Conservation (phyloP, 2,888 invertebrate genomes). For the Camponotus fellah region DNA sequence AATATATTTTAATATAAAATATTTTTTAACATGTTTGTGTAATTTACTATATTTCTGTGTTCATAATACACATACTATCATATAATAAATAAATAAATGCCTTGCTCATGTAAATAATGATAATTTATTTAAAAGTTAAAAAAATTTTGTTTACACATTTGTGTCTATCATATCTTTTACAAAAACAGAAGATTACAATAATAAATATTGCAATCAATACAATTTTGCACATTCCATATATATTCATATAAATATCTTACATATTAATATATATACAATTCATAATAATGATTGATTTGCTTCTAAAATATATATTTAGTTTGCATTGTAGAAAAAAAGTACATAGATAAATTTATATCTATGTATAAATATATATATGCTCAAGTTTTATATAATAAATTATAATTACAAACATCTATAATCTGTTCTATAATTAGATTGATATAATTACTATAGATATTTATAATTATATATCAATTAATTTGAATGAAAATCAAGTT, state of each 20-base stretch:
- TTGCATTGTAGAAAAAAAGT: slow-evolving; percentile 22
- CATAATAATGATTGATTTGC: slow-evolving; percentile 30
- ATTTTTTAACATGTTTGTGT: neutral
- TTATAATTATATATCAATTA: neutral
- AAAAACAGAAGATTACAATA: slow-evolving; percentile 41
- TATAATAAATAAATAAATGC: slow-evolving; percentile 11
- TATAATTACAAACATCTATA: slow-evolving; percentile 13
- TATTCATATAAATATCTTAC: slow-evolving; percentile 21
- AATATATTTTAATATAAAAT: neutral
- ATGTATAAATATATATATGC: neutral
- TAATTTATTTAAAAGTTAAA: slow-evolving; percentile 32
- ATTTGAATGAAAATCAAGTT: neutral
- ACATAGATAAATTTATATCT: neutral
- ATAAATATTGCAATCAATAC: slow-evolving; percentile 44
- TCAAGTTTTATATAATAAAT: slow-evolving; percentile 20
- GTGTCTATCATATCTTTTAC: neutral
- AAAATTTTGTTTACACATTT: slow-evolving; percentile 33
- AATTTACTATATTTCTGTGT: neutral
- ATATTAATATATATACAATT: slow-evolving; percentile 39
- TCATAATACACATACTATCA: neutral
- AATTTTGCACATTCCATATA: slow-evolving; percentile 18
- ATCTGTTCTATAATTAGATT: neutral
- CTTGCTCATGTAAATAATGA: slow-evolving; percentile 15
- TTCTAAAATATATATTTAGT: slow-evolving; percentile 15
- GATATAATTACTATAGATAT: neutral